These are phyloP conservation scores for Urocyon cinereoargenteus DNA, from an alignment of 2,797 vertebrate genomes.

Conservation along the genomic window DNA sequence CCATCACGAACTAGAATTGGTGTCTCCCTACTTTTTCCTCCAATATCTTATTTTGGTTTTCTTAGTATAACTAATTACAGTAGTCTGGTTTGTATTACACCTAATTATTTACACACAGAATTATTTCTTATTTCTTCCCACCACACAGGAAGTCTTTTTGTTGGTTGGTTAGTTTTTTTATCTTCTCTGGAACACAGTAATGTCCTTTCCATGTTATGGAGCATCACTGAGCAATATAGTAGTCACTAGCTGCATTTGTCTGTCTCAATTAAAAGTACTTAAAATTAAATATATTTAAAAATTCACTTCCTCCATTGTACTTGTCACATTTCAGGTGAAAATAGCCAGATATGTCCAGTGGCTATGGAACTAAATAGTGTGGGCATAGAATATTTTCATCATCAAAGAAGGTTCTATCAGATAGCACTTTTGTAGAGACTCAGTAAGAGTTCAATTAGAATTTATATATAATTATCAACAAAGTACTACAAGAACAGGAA, in stretches of 20 bases:
- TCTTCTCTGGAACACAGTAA: neutral
- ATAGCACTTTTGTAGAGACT: neutral
- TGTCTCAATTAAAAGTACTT: neutral
- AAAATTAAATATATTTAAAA: conserved; percentile 23
- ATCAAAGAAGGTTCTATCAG: neutral
- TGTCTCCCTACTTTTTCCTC: neutral
- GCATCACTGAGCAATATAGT: neutral
- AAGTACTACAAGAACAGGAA: neutral
- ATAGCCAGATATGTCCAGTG: neutral
- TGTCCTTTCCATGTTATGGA: neutral
- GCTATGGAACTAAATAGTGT: neutral
- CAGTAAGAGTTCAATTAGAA: neutral
- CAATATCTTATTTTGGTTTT: neutral
- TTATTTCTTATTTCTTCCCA: neutral
- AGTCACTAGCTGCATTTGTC: neutral
- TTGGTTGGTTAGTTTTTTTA: neutral
- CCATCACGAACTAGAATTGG: neutral
- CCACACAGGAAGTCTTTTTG: neutral
- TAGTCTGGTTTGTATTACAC: neutral
- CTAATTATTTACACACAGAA: neutral
- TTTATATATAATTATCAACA: neutral
- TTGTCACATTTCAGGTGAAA: neutral
- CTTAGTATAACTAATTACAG: neutral
- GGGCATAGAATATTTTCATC: neutral
- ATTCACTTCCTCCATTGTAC: neutral